phyloP scores from a whole-genome alignment of 2,113 vertebrate species.

The Aythya baeri region DNA sequence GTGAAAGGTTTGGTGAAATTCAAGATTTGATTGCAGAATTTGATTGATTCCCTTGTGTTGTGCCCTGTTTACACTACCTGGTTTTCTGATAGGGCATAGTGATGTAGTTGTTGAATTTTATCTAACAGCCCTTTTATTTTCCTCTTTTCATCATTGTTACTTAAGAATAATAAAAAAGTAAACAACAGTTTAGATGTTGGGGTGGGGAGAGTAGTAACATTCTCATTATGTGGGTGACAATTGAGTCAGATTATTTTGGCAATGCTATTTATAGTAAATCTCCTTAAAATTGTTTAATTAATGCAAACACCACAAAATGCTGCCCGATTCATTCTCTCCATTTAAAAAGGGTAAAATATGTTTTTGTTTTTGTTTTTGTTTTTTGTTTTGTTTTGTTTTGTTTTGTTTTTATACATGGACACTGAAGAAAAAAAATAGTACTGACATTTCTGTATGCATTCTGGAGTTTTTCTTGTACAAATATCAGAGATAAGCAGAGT shows the following conservation, averaged over 20 bases:
- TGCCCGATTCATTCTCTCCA: not conserved
- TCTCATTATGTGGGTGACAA: conserved; percentile 31
- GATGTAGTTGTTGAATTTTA: not conserved
- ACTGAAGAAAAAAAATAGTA: not conserved
- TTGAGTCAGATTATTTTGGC: conserved; percentile 5
- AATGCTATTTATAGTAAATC: conserved; percentile 36
- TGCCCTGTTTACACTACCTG: not conserved
- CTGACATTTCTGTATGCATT: not conserved
- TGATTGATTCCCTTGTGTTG: not conserved
- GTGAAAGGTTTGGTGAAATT: not conserved
- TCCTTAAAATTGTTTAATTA: conserved; percentile 30
- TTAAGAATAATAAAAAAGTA: not conserved
- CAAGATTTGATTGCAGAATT: not conserved
- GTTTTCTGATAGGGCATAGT: not conserved
- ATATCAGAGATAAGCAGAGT: not conserved
- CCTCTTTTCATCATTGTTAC: not conserved
- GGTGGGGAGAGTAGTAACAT: conserved; percentile 11
- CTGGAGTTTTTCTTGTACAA: conserved; percentile 2
- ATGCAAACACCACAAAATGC: not conserved
- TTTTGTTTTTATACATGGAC: not conserved
- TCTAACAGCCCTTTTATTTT: not conserved
- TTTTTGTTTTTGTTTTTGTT: too few species aligned
- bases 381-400: not conserved
- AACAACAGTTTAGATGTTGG: not conserved
- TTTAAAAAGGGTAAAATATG: not conserved